Percentiles rank a stretch among this genome's conserved stretches.
Conservation (phyloP, 1,140 invertebrate species). For the Hetaerina americana region DNA sequence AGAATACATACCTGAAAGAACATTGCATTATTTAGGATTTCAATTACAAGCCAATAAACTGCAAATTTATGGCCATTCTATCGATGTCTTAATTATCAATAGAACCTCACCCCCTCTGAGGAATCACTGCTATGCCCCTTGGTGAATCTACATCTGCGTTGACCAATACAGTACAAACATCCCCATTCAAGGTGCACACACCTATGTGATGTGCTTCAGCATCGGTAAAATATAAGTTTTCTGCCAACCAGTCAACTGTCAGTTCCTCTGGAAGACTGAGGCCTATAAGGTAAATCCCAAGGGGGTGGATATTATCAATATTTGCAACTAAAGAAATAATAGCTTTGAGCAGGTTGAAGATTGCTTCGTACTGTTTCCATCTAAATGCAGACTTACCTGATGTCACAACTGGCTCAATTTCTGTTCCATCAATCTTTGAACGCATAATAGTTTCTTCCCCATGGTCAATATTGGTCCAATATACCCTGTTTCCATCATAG, state of each 20-base stretch:
- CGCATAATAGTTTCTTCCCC: constrained; percentile 50
- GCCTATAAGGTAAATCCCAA: constrained; percentile 37
- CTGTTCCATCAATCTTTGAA: constrained; percentile 36
- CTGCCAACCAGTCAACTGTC: constrained; percentile 67
- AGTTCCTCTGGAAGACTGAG: constrained; percentile 58
- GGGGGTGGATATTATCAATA: too few species aligned
- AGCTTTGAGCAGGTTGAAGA: not conserved
- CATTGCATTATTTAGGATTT: too few species aligned
- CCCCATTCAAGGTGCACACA: constrained; percentile 51
- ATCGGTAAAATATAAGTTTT: constrained; percentile 71
- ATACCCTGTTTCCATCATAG: constrained; percentile 49
- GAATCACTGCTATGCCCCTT: constrained; percentile 45
- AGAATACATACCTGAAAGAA: constrained; percentile 54
- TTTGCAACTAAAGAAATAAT: constrained; percentile 3
- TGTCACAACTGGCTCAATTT: constrained; percentile 37
- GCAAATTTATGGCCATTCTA: too few species aligned
- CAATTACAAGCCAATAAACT: constrained; percentile 4
- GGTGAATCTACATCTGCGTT: constrained; percentile 42
- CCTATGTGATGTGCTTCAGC: constrained; percentile 52
- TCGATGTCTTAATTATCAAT: too few species aligned
- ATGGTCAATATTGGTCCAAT: constrained; percentile 55
- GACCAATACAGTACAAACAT: constrained; percentile 44
- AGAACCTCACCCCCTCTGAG: constrained; percentile 42
- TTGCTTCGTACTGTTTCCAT: too few species aligned
- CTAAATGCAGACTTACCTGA: constrained; percentile 23